These are phyloP conservation scores for Latheticus oryzae DNA, from an alignment of 2,888 invertebrate genomes.

Conservation along the genomic window DNA sequence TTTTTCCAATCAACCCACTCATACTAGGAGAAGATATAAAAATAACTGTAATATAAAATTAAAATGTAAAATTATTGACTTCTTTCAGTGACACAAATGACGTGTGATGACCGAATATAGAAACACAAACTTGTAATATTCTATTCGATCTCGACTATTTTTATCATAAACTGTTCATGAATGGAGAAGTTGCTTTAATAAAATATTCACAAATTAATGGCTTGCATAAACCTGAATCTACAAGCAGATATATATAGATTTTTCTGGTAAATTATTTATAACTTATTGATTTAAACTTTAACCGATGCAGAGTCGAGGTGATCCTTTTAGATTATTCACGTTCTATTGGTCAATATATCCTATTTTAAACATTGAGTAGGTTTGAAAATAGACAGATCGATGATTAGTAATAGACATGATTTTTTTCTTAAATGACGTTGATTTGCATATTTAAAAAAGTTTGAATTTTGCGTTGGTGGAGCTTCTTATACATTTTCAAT, in stretches of 20 bases:
- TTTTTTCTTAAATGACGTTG: no score
- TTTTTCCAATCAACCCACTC: constrained; percentile 17
- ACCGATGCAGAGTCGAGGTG: constrained; percentile 18
- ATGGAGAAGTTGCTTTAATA: constrained; percentile 14
- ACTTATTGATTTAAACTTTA: constrained; percentile 18
- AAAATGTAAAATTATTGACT: constrained; percentile 16
- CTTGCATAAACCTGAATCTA: constrained; percentile 15
- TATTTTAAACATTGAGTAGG: constrained; percentile 6
- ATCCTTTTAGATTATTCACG: constrained; percentile 9
- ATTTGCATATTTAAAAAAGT: no score
- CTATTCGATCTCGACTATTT: constrained; percentile 6
- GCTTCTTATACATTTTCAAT: no score
- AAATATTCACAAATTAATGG: constrained; percentile 21
- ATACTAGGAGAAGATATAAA: no score
- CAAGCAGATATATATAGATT: constrained; percentile 8
- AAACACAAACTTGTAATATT: constrained; percentile 10
- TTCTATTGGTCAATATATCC: constrained; percentile 4
- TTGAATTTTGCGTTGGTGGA: no score
- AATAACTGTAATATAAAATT: constrained; percentile 15
- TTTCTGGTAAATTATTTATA: constrained; percentile 6
- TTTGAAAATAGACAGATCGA: no score
- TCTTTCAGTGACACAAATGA: constrained; percentile 12
- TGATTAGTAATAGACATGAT: no score
- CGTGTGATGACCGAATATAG: constrained; percentile 27
- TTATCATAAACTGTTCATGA: constrained; percentile 15